A percentile compares a stretch with the other conserved stretches of the same genome.
Evolutionary conservation across 2,888 invertebrate genomes (phyloP).

Genomic region (Phortica okadai): DNA sequence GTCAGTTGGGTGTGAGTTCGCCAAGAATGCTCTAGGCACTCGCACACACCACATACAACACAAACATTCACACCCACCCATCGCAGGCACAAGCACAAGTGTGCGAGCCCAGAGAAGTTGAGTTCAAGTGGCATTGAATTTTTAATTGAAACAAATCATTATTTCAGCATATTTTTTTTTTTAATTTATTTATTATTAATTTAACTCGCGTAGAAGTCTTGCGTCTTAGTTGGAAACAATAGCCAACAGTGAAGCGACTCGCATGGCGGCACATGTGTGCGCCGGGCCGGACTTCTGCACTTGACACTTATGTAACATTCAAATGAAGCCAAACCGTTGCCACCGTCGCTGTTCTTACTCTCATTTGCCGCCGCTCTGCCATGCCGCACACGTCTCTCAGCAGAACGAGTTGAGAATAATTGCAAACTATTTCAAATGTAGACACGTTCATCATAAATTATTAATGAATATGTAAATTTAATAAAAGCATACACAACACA

Average conservation of each 20-base stretch:
- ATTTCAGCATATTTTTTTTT: constrained; percentile 51
- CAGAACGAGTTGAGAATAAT: no score
- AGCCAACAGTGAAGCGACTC: background rate
- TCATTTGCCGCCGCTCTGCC: no score
- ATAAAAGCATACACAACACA: no score
- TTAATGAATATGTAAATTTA: no score
- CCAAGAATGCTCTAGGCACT: background rate
- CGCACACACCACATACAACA: background rate
- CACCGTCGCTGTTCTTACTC: no score
- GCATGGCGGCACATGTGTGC: background rate
- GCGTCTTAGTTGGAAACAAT: background rate
- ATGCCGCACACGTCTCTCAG: no score
- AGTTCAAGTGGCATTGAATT: constrained; percentile 57
- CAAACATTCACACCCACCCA: no score
- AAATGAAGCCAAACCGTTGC: background rate
- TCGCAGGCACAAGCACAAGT: background rate
- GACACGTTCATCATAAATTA: no score
- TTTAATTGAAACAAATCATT: constrained; percentile 70
- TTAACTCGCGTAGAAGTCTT: constrained; percentile 43
- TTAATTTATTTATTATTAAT: constrained; percentile 53
- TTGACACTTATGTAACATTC: background rate
- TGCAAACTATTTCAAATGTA: no score
- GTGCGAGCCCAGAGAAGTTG: background rate
- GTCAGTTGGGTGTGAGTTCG: constrained; percentile 3
- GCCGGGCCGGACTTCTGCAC: background rate